Percentiles rank a stretch among this genome's conserved stretches.
phyloP scores from a whole-genome alignment of 2,888 invertebrate species.

The Sarcophaga caerulescens region DNA sequence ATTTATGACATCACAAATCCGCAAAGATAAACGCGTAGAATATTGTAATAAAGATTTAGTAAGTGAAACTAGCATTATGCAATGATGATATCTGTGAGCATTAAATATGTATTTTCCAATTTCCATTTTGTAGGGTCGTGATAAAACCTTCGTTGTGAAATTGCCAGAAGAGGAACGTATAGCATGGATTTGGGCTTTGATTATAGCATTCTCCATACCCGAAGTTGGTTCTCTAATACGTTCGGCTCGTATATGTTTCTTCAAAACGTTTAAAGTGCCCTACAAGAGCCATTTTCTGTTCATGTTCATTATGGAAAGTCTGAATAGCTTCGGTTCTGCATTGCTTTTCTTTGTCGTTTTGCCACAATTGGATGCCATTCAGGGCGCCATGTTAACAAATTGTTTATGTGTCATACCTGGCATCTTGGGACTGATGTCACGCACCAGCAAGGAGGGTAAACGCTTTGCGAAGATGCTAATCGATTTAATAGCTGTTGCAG shows the following conservation, averaged over 20 bases:
- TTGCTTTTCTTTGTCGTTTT: slow-evolving; percentile 93
- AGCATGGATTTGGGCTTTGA: slow-evolving; percentile 95
- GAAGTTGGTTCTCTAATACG: slow-evolving; percentile 93
- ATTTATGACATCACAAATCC: slow-evolving; percentile 95
- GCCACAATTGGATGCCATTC: slow-evolving; percentile 95
- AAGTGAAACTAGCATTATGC: slow-evolving; percentile 75
- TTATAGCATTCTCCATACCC: slow-evolving; percentile 93
- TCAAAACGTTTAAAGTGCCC: slow-evolving; percentile 92
- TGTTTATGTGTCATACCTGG: slow-evolving; percentile 95
- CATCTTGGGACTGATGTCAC: slow-evolving; percentile 87
- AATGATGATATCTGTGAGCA: not conserved
- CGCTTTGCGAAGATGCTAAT: slow-evolving; percentile 89
- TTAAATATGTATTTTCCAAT: not conserved
- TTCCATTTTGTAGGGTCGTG: slow-evolving; percentile 85
- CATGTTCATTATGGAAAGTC: slow-evolving; percentile 91
- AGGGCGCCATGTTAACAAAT: slow-evolving; percentile 97
- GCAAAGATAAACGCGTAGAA: slow-evolving; percentile 87
- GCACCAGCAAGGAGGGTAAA: slow-evolving; percentile 91
- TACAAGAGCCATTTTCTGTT: slow-evolving; percentile 79
- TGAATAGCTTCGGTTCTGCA: slow-evolving; percentile 93
- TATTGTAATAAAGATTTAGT: slow-evolving; percentile 94
- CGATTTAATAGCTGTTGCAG: slow-evolving; percentile 92
- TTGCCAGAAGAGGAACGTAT: slow-evolving; percentile 93
- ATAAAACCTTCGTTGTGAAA: slow-evolving; percentile 91
- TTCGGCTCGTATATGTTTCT: slow-evolving; percentile 92